Conservation (phyloP, 64 coral and sea anemone genomes). For the Dendronephthya gigantea region DNA sequence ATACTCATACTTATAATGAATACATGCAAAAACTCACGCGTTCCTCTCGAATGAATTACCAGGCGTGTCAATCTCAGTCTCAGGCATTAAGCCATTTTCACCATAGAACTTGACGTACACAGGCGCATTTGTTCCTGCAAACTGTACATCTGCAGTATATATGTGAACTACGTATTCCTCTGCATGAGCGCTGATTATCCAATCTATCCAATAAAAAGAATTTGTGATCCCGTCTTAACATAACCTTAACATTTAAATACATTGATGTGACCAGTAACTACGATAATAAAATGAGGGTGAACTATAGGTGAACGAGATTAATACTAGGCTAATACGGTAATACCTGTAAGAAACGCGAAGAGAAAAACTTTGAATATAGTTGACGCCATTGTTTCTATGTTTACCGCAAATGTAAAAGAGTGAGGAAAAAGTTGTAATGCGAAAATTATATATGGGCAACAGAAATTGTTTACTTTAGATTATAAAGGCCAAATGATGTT, state of each 20-base stretch:
- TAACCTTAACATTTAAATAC: too few relatives aligned
- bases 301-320: background rate
- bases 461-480: too few relatives aligned
- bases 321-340: too few relatives aligned
- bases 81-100: background rate
- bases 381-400: background rate
- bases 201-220: background rate
- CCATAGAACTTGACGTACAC: conserved; percentile 26
- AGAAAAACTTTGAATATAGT: background rate
- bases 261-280: too few relatives aligned
- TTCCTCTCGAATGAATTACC: conserved; percentile 24
- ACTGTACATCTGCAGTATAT: background rate
- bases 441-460: too few relatives aligned
- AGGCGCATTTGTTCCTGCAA: conserved; percentile 18
- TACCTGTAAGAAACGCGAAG: background rate
- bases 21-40: conserved; percentile 1
- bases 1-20: too few relatives aligned
- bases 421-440: too few relatives aligned
- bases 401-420: too few relatives aligned
- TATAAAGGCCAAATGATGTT: too few relatives aligned
- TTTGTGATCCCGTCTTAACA: too few relatives aligned
- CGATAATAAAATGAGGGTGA: too few relatives aligned
- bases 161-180: conserved; percentile 19
- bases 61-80: background rate
- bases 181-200: background rate